phyloP scores from a whole-genome alignment of 1,140 invertebrate genomes.

The Psix sp. region DNA sequence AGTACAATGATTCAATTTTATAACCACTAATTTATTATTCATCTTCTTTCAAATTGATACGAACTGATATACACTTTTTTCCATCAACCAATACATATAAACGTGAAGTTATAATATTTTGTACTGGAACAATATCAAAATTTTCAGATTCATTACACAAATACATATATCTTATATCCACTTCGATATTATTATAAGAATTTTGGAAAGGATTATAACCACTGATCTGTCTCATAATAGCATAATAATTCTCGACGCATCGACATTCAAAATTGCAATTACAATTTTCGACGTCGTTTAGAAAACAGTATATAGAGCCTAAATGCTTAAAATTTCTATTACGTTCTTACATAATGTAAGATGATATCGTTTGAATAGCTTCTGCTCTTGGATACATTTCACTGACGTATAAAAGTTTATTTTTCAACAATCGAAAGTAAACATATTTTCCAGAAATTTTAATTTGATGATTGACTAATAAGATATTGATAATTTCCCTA shows the following conservation, averaged over 20 bases:
- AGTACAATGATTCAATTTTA: too few relatives aligned
- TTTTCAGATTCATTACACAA: neutral
- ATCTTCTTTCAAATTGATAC: neutral
- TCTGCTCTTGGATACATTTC: conserved; percentile 4
- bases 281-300: conserved; percentile 3
- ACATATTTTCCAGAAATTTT: neutral
- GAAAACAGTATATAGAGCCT: conserved; percentile 21
- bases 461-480: neutral
- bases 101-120: conserved; percentile 8
- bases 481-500: neutral
- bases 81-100: neutral
- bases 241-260: conserved; percentile 14
- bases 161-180: neutral
- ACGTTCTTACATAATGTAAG: conserved; percentile 6
- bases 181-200: neutral
- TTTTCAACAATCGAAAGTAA: conserved; percentile 15
- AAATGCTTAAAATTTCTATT: neutral
- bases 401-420: conserved; percentile 4
- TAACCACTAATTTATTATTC: conserved; percentile 3
- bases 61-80: conserved; percentile 2
- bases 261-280: conserved; percentile 7
- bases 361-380: conserved; percentile 9
- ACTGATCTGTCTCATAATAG: conserved; percentile 1
- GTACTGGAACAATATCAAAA: conserved; percentile 14
- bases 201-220: conserved; percentile 6